Evolutionary conservation across 2,797 vertebrate species (phyloP).

Genomic region (Miichthys miiuy): DNA sequence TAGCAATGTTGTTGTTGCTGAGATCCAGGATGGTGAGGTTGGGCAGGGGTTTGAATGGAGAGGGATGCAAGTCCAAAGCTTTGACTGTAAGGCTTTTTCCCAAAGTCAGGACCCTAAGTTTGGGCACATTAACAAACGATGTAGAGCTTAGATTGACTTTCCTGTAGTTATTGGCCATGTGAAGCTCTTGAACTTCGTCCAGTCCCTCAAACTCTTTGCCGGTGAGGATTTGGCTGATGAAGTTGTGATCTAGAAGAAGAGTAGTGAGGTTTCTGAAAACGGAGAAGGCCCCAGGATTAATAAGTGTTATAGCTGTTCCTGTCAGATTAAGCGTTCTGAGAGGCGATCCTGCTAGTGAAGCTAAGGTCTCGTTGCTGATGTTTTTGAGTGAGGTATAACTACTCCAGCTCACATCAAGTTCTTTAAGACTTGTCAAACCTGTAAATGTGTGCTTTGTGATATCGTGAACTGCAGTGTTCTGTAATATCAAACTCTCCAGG

Average conservation of each 20-base stretch:
- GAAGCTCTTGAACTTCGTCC: constrained; percentile 84
- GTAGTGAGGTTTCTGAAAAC: constrained; percentile 84
- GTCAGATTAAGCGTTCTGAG: constrained; percentile 90
- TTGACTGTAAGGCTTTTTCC: constrained; percentile 83
- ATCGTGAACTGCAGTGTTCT: constrained; percentile 78
- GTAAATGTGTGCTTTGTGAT: constrained; percentile 87
- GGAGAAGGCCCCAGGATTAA: constrained; percentile 87
- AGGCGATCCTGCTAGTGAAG: constrained; percentile 88
- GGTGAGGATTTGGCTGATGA: constrained; percentile 88
- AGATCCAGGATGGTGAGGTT: constrained; percentile 91
- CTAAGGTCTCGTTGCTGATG: constrained; percentile 88
- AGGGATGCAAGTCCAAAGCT: constrained; percentile 83
- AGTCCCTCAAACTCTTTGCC: constrained; percentile 93
- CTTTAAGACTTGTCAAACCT: constrained; percentile 87
- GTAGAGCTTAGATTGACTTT: constrained; percentile 80
- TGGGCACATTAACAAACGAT: constrained; percentile 87
- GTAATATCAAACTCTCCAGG: constrained; percentile 89
- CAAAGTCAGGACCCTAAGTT: constrained; percentile 87
- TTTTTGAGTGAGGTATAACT: constrained; percentile 75
- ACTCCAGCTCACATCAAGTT: constrained; percentile 87
- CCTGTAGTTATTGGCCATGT: constrained; percentile 89
- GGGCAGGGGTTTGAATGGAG: constrained; percentile 87
- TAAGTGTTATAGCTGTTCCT: constrained; percentile 80
- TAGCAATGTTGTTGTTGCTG: constrained; percentile 97
- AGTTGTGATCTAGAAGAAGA: constrained; percentile 91